phyloP scores from a whole-genome alignment of 1,140 invertebrate genomes.

The Zelostemma sp. region DNA sequence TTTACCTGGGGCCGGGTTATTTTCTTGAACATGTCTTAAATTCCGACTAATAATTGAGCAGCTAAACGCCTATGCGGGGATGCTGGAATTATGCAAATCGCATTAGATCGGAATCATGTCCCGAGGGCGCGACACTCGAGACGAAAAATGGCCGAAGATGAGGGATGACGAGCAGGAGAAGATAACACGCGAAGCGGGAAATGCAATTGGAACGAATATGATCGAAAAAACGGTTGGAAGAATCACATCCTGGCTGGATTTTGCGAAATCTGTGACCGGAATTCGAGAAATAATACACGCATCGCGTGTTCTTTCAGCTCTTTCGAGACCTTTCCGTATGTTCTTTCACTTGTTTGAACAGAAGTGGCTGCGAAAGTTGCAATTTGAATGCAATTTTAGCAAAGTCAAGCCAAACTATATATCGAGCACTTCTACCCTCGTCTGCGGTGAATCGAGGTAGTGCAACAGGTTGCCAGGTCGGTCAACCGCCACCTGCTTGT shows the following conservation, averaged over 20 bases:
- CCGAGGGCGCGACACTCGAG: constrained; percentile 58
- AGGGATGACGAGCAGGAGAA: constrained; percentile 23
- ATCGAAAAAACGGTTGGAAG: too few species aligned
- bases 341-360: constrained; percentile 29
- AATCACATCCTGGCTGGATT: too few species aligned
- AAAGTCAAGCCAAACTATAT: constrained; percentile 28
- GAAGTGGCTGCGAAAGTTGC: constrained; percentile 23
- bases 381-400: constrained; percentile 45
- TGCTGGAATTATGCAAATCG: constrained; percentile 69
- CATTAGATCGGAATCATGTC: constrained; percentile 65
- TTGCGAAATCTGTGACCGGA: too few species aligned
- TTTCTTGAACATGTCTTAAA: constrained; percentile 70
- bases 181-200: constrained; percentile 29
- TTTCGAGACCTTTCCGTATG: constrained; percentile 15
- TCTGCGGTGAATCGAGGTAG: constrained; percentile 42
- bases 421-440: constrained; percentile 25
- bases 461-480: constrained; percentile 53
- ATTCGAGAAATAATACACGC: too few species aligned
- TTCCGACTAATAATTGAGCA: constrained; percentile 69
- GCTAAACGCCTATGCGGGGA: constrained; percentile 64
- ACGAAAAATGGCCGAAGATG: too few species aligned
- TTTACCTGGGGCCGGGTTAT: constrained; percentile 57
- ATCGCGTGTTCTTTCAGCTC: too few species aligned
- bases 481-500: constrained; percentile 57
- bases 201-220: constrained; percentile 25